Evolutionary conservation across 1,140 invertebrate species (phyloP).

Genomic region (Brachionus angularis): DNA sequence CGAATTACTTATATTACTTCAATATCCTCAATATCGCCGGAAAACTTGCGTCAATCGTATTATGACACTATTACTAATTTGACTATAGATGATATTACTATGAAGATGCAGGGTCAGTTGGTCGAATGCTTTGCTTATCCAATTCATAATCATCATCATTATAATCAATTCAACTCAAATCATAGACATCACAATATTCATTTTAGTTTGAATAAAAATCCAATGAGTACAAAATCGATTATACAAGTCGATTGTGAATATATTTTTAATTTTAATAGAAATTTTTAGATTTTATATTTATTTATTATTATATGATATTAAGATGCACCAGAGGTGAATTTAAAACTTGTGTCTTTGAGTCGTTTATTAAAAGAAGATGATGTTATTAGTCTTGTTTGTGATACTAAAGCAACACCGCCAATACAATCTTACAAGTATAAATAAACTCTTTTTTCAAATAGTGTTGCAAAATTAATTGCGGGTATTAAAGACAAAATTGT

Average conservation of each 20-base stretch:
- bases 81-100: slow-evolving; percentile 23
- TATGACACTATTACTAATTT: slow-evolving; percentile 43
- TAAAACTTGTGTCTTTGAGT: neutral
- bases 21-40: neutral
- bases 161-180: neutral
- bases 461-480: too few relatives aligned
- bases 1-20: too few relatives aligned
- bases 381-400: slow-evolving; percentile 17
- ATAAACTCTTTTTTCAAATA: too few relatives aligned
- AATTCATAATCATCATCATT: neutral
- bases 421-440: slow-evolving; percentile 38
- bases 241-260: slow-evolving; percentile 32
- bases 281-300: neutral
- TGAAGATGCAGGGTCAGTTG: slow-evolving; percentile 24
- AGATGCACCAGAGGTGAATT: slow-evolving; percentile 43
- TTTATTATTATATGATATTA: neutral
- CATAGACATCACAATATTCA: slow-evolving; percentile 17
- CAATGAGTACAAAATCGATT: slow-evolving; percentile 30
- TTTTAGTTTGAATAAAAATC: too few relatives aligned
- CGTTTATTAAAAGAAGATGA: slow-evolving; percentile 34
- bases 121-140: slow-evolving; percentile 43
- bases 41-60: slow-evolving; percentile 19
- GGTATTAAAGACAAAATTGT: too few relatives aligned
- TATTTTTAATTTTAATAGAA: neutral
- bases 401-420: slow-evolving; percentile 34